Percentiles rank a stretch among this genome's conserved stretches.
Evolutionary conservation across 2,888 invertebrate genomes (phyloP).

Genomic region (Zhuqinia jingwanae): DNA sequence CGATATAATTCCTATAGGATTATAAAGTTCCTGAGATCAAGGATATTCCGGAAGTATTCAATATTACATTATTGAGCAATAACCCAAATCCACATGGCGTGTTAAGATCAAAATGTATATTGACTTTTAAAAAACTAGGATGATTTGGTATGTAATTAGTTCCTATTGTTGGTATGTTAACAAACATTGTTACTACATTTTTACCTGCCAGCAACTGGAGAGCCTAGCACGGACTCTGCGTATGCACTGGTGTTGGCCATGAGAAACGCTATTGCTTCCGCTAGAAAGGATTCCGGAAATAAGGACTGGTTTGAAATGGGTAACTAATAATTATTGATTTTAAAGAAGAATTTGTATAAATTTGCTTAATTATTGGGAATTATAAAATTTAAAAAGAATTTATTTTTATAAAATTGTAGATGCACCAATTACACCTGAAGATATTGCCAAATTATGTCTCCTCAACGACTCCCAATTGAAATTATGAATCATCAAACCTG

Average conservation of each 20-base stretch:
- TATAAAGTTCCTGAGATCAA: conserved; percentile 78
- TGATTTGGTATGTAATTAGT: background rate
- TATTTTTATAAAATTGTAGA: background rate
- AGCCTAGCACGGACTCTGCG: conserved; percentile 31
- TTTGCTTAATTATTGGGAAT: background rate
- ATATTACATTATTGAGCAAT: conserved; percentile 86
- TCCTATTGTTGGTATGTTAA: too few species aligned
- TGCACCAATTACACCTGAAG: conserved; percentile 72
- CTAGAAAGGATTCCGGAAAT: conserved; percentile 85
- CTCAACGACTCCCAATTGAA: conserved; percentile 38
- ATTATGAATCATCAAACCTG: background rate
- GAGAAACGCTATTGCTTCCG: conserved; percentile 86
- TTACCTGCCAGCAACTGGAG: conserved; percentile 53
- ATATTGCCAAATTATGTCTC: conserved; percentile 61
- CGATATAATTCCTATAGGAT: conserved; percentile 76
- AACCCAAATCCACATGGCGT: conserved; percentile 86
- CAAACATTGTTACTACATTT: too few species aligned
- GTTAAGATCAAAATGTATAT: conserved; percentile 85
- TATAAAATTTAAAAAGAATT: background rate
- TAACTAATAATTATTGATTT: background rate
- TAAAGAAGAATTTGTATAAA: background rate
- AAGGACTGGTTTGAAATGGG: conserved; percentile 85
- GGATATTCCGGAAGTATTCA: conserved; percentile 79
- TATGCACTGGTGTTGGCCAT: conserved; percentile 83
- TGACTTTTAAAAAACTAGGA: background rate